Evolutionary conservation across 2,797 vertebrate species (phyloP).

Genomic region (Myiothlypis coronata): DNA sequence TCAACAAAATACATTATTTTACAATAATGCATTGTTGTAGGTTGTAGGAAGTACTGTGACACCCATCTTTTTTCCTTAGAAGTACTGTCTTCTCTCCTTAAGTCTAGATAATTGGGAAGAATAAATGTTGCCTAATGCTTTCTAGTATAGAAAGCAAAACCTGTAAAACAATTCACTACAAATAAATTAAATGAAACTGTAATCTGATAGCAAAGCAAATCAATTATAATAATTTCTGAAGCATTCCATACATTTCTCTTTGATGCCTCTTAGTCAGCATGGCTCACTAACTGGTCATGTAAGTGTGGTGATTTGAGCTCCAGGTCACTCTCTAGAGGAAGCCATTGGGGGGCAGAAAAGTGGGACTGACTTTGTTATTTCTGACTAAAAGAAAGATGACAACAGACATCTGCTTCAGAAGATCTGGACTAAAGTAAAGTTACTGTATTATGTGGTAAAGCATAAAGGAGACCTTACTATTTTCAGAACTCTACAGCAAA

Average conservation of each 20-base stretch:
- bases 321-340: neutral
- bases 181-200: neutral
- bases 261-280: neutral
- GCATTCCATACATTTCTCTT: neutral
- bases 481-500: neutral
- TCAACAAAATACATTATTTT: neutral
- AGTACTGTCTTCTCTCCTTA: neutral
- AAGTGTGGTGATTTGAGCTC: neutral
- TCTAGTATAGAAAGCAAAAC: neutral
- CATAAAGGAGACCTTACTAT: neutral
- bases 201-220: neutral
- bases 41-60: neutral
- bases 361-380: neutral
- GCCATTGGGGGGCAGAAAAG: neutral
- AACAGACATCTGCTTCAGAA: neutral
- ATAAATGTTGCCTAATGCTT: neutral
- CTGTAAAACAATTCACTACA: neutral
- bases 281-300: neutral
- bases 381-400: neutral
- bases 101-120: neutral
- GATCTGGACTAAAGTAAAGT: neutral
- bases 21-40: neutral
- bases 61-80: neutral
- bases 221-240: neutral
- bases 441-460: neutral